phyloP scores from a whole-genome alignment of 2,113 vertebrate species.

The Macquaria australasica region DNA sequence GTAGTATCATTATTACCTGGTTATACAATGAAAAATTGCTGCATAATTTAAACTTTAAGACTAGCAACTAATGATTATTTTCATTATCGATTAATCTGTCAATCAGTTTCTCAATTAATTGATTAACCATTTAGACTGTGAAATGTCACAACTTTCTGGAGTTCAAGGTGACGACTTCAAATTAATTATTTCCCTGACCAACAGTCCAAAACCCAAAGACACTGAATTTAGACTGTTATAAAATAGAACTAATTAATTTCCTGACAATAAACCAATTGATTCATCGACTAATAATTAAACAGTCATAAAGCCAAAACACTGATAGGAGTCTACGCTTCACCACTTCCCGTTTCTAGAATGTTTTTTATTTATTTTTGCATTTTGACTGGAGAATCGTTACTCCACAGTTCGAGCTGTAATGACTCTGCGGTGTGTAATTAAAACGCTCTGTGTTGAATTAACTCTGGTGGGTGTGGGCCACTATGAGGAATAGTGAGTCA shows the following conservation, averaged over 20 bases:
- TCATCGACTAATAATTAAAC: not conserved
- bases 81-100: not conserved
- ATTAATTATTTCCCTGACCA: no score
- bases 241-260: not conserved
- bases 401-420: not conserved
- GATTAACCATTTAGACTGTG: no score
- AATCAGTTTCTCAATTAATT: no score
- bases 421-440: constrained; percentile 23
- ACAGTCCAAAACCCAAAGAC: no score
- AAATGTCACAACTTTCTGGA: no score
- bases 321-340: not conserved
- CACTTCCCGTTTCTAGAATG: not conserved
- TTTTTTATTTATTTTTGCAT: not conserved
- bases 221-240: no score
- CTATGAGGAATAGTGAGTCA: not conserved
- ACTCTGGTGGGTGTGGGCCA: constrained; percentile 20
- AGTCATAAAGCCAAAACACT: not conserved
- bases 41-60: not conserved
- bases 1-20: not conserved
- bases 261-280: not conserved
- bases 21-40: not conserved
- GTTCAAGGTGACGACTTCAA: no score
- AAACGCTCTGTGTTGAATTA: constrained; percentile 27
- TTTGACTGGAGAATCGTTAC: not conserved
- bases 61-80: not conserved